These are phyloP conservation scores for Lepidocolaptes lacrymiger DNA, from an alignment of 2,797 vertebrate species.

Conservation along the genomic window DNA sequence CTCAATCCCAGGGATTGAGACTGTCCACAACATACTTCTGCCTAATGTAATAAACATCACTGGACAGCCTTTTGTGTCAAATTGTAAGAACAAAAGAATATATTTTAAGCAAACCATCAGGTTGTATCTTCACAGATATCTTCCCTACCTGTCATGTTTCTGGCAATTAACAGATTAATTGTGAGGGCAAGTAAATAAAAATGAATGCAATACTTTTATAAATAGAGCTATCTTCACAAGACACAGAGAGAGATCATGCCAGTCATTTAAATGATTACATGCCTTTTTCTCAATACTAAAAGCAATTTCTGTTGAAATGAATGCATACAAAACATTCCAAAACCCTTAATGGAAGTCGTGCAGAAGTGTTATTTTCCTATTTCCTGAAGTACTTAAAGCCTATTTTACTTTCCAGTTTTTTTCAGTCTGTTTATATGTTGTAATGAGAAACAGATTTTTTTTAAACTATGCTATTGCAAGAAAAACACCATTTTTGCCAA, in stretches of 20 bases:
- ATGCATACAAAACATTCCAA: background rate
- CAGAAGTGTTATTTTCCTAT: conserved; percentile 35
- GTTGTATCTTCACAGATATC: background rate
- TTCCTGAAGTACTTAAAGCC: conserved; percentile 42
- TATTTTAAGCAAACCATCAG: background rate
- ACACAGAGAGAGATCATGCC: background rate
- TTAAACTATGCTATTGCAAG: conserved; percentile 61
- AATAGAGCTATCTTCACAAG: background rate
- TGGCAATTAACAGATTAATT: background rate
- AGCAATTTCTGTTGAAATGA: background rate
- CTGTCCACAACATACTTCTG: background rate
- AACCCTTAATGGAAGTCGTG: background rate
- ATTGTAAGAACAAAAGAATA: background rate
- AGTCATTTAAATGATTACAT: background rate
- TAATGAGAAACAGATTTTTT: conserved; percentile 78
- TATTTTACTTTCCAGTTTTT: conserved; percentile 62
- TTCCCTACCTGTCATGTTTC: background rate
- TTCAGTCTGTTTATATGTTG: conserved; percentile 71
- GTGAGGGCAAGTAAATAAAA: background rate
- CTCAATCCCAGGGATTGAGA: background rate
- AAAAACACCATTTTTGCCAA: conserved; percentile 79
- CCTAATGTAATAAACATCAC: fast-evolving
- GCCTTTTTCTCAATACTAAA: background rate
- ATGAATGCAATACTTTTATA: background rate
- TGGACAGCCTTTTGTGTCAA: background rate